Evolutionary conservation across 64 coral and sea anemone species (phyloP).

Genomic region (Stylophora pistillata): DNA sequence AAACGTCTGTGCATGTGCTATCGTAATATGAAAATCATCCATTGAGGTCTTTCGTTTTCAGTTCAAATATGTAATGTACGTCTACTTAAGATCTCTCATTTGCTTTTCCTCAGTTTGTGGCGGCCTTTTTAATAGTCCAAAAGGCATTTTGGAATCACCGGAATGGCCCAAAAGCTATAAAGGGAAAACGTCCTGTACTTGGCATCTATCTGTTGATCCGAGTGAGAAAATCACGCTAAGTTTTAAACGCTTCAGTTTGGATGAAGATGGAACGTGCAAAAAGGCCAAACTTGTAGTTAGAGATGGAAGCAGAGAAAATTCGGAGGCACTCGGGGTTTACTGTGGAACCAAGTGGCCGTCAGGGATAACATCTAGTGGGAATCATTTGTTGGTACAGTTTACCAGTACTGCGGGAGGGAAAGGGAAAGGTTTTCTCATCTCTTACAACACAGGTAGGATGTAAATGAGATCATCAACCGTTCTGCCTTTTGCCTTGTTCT

Average conservation of each 20-base stretch:
- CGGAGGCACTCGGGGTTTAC: slow-evolving; percentile 63
- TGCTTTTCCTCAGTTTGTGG: slow-evolving; percentile 52
- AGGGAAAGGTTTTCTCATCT: slow-evolving; percentile 76
- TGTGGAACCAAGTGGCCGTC: slow-evolving; percentile 59
- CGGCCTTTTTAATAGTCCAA: slow-evolving; percentile 51
- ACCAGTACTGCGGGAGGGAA: slow-evolving; percentile 37
- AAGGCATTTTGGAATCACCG: slow-evolving; percentile 74
- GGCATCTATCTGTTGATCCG: slow-evolving; percentile 59
- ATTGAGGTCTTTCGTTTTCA: too few relatives aligned
- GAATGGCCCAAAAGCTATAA: slow-evolving; percentile 83
- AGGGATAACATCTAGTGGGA: slow-evolving; percentile 42
- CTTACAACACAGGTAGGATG: slow-evolving; percentile 67
- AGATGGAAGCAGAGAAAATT: slow-evolving; percentile 42
- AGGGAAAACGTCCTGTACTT: slow-evolving; percentile 48
- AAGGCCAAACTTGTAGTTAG: slow-evolving; percentile 70
- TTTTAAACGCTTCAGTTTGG: slow-evolving; percentile 66
- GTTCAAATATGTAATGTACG: neutral
- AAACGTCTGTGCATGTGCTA: neutral
- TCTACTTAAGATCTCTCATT: neutral
- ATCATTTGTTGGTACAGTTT: slow-evolving; percentile 71
- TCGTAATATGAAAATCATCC: too few relatives aligned
- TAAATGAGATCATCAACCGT: neutral
- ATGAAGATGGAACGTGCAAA: slow-evolving; percentile 55
- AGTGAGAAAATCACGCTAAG: slow-evolving; percentile 60
- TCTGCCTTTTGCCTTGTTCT: neutral